A percentile compares a stretch with the other conserved stretches of the same genome.
Conservation (phyloP, 2,113 vertebrate genomes). For the Ondatra zibethicus region DNA sequence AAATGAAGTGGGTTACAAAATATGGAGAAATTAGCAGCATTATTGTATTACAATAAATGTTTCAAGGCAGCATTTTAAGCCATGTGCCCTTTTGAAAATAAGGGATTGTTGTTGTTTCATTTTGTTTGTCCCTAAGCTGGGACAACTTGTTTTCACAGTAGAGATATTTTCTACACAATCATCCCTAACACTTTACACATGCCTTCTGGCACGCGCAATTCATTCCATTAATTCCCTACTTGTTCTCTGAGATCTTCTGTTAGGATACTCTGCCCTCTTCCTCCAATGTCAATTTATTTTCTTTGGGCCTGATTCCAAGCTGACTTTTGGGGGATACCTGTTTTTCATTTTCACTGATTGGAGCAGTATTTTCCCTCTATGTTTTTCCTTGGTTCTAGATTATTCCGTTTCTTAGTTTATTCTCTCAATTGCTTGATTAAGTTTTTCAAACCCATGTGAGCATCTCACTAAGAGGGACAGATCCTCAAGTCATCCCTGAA, state of each 20-base stretch:
- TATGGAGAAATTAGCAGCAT: not conserved
- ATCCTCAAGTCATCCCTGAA: not conserved
- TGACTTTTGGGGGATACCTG: not conserved
- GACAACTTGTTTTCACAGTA: not conserved
- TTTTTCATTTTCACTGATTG: not conserved
- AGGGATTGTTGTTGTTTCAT: not conserved
- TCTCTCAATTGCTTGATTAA: not conserved
- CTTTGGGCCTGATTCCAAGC: not conserved
- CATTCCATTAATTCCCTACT: not conserved
- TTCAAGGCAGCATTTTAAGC: not conserved
- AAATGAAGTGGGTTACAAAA: not conserved
- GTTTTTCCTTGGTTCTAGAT: not conserved
- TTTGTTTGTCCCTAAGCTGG: not conserved
- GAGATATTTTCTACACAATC: not conserved
- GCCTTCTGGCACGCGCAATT: rapidly evolving
- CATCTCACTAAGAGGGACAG: not conserved
- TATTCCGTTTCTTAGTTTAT: not conserved
- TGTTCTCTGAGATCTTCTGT: not conserved
- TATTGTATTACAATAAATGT: not conserved
- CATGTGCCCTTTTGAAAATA: not conserved
- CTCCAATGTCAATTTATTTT: not conserved
- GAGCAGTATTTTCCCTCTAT: not conserved
- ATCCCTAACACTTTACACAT: not conserved
- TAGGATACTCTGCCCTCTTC: not conserved
- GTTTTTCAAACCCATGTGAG: not conserved